Conservation (phyloP, 2,797 vertebrate species). For the Muraenolepis orangiensis region DNA sequence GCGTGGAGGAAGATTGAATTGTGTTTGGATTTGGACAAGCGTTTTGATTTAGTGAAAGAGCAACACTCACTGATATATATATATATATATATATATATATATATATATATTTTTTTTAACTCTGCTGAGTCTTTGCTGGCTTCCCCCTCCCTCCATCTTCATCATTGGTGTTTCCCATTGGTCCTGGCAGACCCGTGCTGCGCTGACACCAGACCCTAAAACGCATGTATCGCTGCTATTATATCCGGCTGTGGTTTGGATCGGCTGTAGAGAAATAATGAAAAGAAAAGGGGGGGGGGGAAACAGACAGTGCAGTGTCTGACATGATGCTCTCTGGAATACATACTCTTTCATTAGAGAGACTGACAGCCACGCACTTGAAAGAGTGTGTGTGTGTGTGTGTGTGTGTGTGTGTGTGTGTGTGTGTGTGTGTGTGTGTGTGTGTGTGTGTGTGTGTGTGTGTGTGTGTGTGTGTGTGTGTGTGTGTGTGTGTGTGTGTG, state of each 20-base stretch:
- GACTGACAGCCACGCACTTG: background rate
- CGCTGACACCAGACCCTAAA: constrained; percentile 32
- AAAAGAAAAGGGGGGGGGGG: background rate
- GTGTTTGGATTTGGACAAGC: background rate
- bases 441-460: too few relatives aligned
- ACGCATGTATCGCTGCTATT: constrained; percentile 40
- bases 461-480: too few relatives aligned
- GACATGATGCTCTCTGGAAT: constrained; percentile 12
- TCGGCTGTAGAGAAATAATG: constrained; percentile 33
- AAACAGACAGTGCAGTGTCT: constrained; percentile 13
- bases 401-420: background rate
- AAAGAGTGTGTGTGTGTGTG: background rate
- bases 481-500: too few relatives aligned
- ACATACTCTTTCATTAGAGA: constrained; percentile 9
- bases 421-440: background rate
- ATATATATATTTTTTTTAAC: too few relatives aligned
- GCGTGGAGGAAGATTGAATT: background rate
- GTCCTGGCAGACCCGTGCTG: constrained; percentile 36
- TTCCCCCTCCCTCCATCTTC: background rate
- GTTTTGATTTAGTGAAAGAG: background rate
- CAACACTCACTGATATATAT: background rate
- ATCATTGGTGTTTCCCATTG: constrained; percentile 27
- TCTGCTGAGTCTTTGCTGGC: constrained; percentile 14
- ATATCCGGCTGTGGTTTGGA: constrained; percentile 46
- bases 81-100: too few relatives aligned